Percentiles rank a stretch among this genome's conserved stretches.
Conservation (phyloP, 1,140 invertebrate species). For the Homarus americanus region DNA sequence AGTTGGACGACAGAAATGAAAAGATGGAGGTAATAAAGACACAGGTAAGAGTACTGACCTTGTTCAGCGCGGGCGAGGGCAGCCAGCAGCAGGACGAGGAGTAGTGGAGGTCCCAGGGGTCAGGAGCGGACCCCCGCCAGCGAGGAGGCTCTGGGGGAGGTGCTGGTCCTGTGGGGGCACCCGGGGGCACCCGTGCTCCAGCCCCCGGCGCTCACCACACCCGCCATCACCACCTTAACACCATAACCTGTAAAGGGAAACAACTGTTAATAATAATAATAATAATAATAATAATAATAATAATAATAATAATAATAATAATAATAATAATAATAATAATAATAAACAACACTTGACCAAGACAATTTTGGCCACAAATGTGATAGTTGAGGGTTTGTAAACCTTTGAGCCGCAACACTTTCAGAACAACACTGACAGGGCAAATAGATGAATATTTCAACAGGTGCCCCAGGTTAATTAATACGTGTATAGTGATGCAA, state of each 20-base stretch:
- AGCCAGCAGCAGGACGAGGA: conserved; percentile 20
- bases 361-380: not conserved
- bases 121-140: not conserved
- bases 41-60: conserved; percentile 15
- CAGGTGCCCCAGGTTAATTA: too few relatives aligned
- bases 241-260: conserved; percentile 59
- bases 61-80: conserved; percentile 53
- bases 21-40: too few relatives aligned
- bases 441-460: too few relatives aligned
- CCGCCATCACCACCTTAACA: conserved; percentile 57
- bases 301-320: too few relatives aligned
- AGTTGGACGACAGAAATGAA: too few relatives aligned
- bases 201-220: conserved; percentile 61
- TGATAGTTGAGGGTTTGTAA: not conserved
- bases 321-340: too few relatives aligned
- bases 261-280: too few relatives aligned
- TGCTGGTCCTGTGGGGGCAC: conserved; percentile 55
- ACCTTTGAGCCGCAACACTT: too few relatives aligned
- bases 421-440: too few relatives aligned
- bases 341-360: too few relatives aligned
- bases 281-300: too few relatives aligned
- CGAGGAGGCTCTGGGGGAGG: conserved; percentile 25
- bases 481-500: too few relatives aligned
- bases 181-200: conserved; percentile 53
- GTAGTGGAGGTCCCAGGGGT: not conserved